Evolutionary conservation across 2,888 invertebrate species (phyloP).

Genomic region (Clepsis dumicolana): DNA sequence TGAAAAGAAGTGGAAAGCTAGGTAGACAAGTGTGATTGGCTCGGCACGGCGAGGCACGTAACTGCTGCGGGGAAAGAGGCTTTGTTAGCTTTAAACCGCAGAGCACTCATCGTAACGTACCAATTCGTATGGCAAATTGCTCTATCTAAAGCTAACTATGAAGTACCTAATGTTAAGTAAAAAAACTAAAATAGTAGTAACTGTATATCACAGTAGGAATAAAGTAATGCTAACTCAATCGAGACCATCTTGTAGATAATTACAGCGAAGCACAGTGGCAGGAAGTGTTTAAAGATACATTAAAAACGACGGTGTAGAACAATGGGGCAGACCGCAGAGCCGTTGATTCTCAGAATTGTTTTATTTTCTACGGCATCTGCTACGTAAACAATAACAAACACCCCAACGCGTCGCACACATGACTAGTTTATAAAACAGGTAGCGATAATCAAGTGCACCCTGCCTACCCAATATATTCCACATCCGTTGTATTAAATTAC

Average conservation of each 20-base stretch:
- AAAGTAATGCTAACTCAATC: conserved; percentile 28
- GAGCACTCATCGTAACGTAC: conserved; percentile 8
- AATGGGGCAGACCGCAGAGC: conserved; percentile 71
- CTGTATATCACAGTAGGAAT: conserved; percentile 29
- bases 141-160: conserved; percentile 10
- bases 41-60: conserved; percentile 10
- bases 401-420: conserved; percentile 59
- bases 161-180: no score
- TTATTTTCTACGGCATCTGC: conserved; percentile 61
- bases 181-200: no score
- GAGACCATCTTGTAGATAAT: conserved; percentile 63
- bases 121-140: conserved; percentile 8
- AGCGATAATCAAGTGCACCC: conserved; percentile 79
- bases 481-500: conserved; percentile 85
- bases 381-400: conserved; percentile 66
- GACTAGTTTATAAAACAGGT: conserved; percentile 79
- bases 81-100: conserved; percentile 35
- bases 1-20: conserved; percentile 30
- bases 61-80: conserved; percentile 4
- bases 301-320: conserved; percentile 66
- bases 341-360: conserved; percentile 77
- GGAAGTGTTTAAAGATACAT: conserved; percentile 61
- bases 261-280: conserved; percentile 77
- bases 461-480: conserved; percentile 84
- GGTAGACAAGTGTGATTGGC: conserved; percentile 14